Percentiles rank a stretch among this genome's conserved stretches.
Evolutionary conservation across 53 echinoderm and acorn worm genomes (phyloP).

Genomic region (Patiria pectinifera): DNA sequence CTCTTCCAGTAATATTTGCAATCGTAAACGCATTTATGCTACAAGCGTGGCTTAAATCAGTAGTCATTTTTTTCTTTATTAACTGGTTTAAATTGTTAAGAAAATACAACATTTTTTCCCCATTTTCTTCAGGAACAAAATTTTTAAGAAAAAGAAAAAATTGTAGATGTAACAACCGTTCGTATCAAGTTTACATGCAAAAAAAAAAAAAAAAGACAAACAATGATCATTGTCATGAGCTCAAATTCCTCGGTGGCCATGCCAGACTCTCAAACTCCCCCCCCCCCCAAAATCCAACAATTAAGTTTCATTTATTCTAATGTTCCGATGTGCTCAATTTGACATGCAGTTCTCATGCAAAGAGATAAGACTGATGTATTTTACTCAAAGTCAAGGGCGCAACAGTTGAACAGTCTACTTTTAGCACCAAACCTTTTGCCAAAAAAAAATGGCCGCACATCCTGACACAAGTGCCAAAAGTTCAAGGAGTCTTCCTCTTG

Average conservation of each 20-base stretch:
- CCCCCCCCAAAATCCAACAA: too few species aligned
- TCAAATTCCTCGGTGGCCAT: background rate
- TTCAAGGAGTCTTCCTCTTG: too few species aligned
- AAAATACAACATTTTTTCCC: constrained; percentile 43
- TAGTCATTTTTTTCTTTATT: background rate
- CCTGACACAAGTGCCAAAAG: background rate
- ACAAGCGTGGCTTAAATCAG: background rate
- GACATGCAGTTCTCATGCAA: background rate
- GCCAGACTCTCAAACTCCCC: too few species aligned
- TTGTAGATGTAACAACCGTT: background rate
- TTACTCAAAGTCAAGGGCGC: background rate
- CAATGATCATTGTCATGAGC: too few species aligned
- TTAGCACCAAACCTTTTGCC: background rate
- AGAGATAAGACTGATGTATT: background rate
- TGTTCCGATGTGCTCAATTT: background rate
- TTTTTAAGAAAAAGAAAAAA: constrained; percentile 17
- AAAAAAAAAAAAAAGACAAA: background rate
- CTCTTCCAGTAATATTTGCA: background rate
- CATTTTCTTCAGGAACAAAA: constrained; percentile 2
- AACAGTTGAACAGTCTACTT: background rate
- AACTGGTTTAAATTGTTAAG: constrained; percentile 15
- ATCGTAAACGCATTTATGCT: background rate
- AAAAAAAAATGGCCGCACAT: background rate
- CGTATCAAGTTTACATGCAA: constrained; percentile 9
- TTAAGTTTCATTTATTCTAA: too few species aligned